Evolutionary conservation across 2,888 invertebrate species (phyloP).

Genomic region (Baccha elongata): DNA sequence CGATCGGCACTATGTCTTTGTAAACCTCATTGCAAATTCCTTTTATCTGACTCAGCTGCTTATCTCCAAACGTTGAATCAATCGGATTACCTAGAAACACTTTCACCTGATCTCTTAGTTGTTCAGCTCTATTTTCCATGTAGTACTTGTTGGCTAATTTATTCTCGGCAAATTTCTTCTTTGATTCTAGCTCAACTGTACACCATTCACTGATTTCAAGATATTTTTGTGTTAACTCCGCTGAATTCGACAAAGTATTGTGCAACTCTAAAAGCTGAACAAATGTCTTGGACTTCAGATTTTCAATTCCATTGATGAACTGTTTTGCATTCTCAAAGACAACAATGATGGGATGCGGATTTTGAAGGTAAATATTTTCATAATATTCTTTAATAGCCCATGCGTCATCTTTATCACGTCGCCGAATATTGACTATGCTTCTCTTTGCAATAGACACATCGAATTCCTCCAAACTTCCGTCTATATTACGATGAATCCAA

Average conservation of each 20-base stretch:
- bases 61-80: constrained; percentile 76
- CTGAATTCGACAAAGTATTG: constrained; percentile 78
- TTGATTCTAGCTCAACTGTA: constrained; percentile 77
- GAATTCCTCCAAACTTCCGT: constrained; percentile 78
- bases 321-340: constrained; percentile 78
- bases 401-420: constrained; percentile 80
- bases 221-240: constrained; percentile 78
- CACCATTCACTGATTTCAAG: constrained; percentile 80
- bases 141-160: constrained; percentile 80
- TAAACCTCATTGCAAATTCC: constrained; percentile 78
- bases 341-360: constrained; percentile 78
- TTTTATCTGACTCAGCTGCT: constrained; percentile 75
- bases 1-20: constrained; percentile 77
- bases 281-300: constrained; percentile 80
- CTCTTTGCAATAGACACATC: constrained; percentile 79
- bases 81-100: constrained; percentile 77
- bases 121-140: constrained; percentile 78
- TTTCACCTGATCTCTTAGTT: constrained; percentile 76
- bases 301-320: constrained; percentile 78
- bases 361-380: constrained; percentile 78
- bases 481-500: constrained; percentile 78
- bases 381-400: constrained; percentile 81
- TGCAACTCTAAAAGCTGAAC: constrained; percentile 80
- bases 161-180: constrained; percentile 78
- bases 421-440: constrained; percentile 77